Percentiles rank a stretch among this genome's conserved stretches.
Conservation (phyloP, 2,113 vertebrate genomes). For the Sinocyclocheilus rhinocerous region DNA sequence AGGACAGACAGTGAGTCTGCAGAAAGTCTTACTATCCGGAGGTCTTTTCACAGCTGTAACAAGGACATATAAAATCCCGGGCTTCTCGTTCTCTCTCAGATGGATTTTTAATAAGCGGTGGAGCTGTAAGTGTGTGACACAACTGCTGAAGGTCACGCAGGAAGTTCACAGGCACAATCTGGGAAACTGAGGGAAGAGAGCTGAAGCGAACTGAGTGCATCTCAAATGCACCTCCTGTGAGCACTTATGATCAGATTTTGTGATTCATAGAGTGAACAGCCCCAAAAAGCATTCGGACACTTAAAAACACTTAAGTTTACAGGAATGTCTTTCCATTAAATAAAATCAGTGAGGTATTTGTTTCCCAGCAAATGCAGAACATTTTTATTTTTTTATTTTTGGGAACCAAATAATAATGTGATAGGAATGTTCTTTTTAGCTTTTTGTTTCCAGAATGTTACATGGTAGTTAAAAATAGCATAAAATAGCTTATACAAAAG, state of each 20-base stretch:
- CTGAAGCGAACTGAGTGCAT: not conserved
- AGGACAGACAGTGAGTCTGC: constrained; percentile 39
- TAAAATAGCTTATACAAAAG: no score
- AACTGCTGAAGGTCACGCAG: not conserved
- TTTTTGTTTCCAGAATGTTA: no score
- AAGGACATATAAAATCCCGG: not conserved
- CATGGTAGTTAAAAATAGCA: no score
- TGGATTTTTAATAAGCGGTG: constrained; percentile 16
- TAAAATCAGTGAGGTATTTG: not conserved
- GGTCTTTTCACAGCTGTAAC: constrained; percentile 26
- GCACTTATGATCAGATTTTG: not conserved
- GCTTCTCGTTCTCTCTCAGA: constrained; percentile 24
- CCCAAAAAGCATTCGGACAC: not conserved
- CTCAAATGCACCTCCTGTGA: not conserved
- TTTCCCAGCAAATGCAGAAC: not conserved
- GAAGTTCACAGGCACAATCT: not conserved
- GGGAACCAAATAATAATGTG: no score
- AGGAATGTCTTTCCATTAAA: not conserved
- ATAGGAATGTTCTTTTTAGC: no score
- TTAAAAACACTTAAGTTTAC: not conserved
- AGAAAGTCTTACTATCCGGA: constrained; percentile 46
- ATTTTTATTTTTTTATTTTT: not conserved
- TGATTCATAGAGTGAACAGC: not conserved
- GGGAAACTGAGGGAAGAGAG: not conserved
- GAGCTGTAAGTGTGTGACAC: not conserved